A percentile compares a stretch with the other conserved stretches of the same genome.
These are phyloP conservation scores for Lethocerus indicus DNA, from an alignment of 1,140 invertebrate genomes.

Conservation along the genomic window DNA sequence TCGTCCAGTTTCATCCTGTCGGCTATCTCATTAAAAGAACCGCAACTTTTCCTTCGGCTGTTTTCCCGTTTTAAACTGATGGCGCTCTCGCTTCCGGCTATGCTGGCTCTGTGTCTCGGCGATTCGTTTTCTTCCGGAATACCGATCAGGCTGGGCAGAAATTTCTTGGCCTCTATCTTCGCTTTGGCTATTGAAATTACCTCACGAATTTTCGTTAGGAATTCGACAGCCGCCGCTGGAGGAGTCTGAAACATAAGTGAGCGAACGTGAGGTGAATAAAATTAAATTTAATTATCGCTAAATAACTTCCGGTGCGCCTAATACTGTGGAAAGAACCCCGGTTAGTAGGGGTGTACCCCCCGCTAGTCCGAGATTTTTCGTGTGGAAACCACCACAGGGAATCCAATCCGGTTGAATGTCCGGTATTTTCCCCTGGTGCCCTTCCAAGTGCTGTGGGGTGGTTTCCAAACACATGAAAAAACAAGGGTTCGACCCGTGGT, in stretches of 20 bases:
- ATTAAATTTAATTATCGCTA: too few relatives aligned
- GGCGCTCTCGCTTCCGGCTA: conserved; percentile 17
- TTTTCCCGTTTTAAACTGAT: conserved; percentile 37
- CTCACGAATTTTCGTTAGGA: conserved; percentile 69
- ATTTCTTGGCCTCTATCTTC: conserved; percentile 65
- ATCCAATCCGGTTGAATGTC: too few relatives aligned
- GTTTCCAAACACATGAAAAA: too few relatives aligned
- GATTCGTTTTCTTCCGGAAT: conserved; percentile 59
- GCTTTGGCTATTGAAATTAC: conserved; percentile 73
- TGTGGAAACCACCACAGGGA: too few relatives aligned
- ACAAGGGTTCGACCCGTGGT: too few relatives aligned
- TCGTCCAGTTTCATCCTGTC: conserved; percentile 21
- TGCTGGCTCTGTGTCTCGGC: conserved; percentile 18
- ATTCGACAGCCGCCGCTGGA: conserved; percentile 69
- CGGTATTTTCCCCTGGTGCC: too few relatives aligned
- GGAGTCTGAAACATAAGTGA: conserved; percentile 42
- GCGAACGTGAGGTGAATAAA: too few relatives aligned
- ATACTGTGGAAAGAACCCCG: too few relatives aligned
- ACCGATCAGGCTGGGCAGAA: conserved; percentile 53
- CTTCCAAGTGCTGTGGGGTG: too few relatives aligned
- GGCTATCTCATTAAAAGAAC: conserved; percentile 42
- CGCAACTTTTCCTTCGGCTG: conserved; percentile 30
- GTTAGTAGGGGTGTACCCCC: too few relatives aligned
- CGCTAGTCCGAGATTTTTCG: too few relatives aligned
- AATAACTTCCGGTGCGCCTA: too few relatives aligned